These are phyloP conservation scores for Drosophila villosipedis DNA, from an alignment of 2,888 invertebrate species.

Conservation along the genomic window DNA sequence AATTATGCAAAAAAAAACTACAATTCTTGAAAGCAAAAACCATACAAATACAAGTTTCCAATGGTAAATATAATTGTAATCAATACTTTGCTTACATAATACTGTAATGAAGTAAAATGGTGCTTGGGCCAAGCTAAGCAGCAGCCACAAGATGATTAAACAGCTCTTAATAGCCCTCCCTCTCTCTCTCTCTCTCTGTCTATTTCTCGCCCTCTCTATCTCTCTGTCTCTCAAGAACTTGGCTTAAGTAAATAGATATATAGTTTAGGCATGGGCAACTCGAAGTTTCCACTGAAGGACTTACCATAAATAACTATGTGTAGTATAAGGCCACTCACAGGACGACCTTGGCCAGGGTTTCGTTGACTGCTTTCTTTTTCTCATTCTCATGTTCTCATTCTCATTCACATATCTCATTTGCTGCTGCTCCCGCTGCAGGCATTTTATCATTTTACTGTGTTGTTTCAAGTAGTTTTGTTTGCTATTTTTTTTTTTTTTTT, in stretches of 20 bases:
- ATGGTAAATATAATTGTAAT: neutral
- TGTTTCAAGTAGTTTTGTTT: conserved; percentile 58
- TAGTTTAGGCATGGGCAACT: neutral
- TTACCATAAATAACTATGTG: conserved; percentile 28
- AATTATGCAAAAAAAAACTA: neutral
- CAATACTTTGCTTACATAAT: neutral
- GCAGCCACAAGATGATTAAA: neutral
- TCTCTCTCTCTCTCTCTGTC: neutral
- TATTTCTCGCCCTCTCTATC: neutral
- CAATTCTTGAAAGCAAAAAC: neutral
- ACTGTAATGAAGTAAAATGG: neutral
- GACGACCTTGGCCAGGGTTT: conserved; percentile 55
- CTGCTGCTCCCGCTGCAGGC: conserved; percentile 27
- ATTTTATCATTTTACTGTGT: conserved; percentile 68
- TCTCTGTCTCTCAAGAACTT: neutral
- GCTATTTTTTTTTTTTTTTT: neutral
- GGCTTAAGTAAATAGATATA: neutral
- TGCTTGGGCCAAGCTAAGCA: neutral
- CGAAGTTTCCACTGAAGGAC: conserved; percentile 6
- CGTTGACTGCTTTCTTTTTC: neutral
- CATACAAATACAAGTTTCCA: neutral
- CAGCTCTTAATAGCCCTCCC: neutral
- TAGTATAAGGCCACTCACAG: conserved; percentile 5
- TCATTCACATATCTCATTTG: conserved; percentile 9
- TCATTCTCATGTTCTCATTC: neutral